Evolutionary conservation across 2,888 invertebrate species (phyloP), one percentile per base, ranked within the genome.

Genomic region (Ellobium chinense): DNA sequence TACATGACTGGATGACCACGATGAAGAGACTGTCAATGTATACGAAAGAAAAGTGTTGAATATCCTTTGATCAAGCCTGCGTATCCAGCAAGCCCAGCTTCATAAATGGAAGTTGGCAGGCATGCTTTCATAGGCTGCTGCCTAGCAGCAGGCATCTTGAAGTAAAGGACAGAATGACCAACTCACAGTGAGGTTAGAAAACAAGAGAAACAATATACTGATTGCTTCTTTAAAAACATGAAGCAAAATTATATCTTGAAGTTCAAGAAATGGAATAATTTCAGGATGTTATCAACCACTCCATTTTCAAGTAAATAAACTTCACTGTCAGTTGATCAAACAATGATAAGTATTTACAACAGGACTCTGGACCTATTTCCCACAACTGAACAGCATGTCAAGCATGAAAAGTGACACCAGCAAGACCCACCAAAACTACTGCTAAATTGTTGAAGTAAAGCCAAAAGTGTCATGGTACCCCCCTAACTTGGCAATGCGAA

Each of bases 61-160:
- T 56, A 66, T 12, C 36, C 65, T 29, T 56, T 76, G 27, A 34
- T 27, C 78, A 54, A 78, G 69, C n/a, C 63, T 78, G 78, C 65
- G 27, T n/a, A 12, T 72, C 78, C 37, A 77, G 18, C 3, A 21
- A 27, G 39, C 56, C 68, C 58, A 4, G 21, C 68, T 77, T 68
- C 77, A 14, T 46, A 29, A 5, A 24, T 39, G 63, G 78, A 78
- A 78, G 72, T 72, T 78, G 70, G 65, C 18, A 72, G 65, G 65
- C 65, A 72, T 27, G 54, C 36, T 72, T 12, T 78, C 78, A 78
- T 78, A 36, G 34, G 34, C 37, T 78, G 78, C 65, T 70, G 72
- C 34, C 34, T 36, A 34, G 24, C 62, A 78, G 21, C 78, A 78
- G 60, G 65, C 78, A 78, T 65, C 78, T 65, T 72, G 56, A 24